phyloP scores from a whole-genome alignment of 2,888 invertebrate species.

The Callimorpha dominula region DNA sequence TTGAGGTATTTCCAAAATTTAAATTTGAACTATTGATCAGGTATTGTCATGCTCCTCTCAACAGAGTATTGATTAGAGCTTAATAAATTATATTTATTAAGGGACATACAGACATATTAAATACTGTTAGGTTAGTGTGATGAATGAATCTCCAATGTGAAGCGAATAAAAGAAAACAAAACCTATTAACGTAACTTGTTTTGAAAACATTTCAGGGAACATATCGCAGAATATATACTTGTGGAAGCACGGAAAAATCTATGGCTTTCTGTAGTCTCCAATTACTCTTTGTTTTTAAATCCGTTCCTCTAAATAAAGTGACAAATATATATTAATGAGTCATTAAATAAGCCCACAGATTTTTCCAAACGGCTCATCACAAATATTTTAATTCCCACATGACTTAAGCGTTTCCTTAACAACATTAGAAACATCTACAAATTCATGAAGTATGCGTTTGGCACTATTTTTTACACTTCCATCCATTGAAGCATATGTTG shows the following conservation, averaged over 20 bases:
- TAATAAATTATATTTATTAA: too few relatives aligned
- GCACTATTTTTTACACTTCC: slow-evolving; percentile 50
- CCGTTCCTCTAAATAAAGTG: neutral
- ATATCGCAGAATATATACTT: neutral
- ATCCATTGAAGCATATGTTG: slow-evolving; percentile 59
- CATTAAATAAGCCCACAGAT: neutral
- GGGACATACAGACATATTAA: too few relatives aligned
- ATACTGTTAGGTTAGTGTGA: too few relatives aligned
- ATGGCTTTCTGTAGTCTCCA: neutral
- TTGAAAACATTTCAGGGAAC: neutral
- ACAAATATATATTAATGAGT: neutral
- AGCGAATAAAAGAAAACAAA: neutral
- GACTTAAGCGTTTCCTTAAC: slow-evolving; percentile 61
- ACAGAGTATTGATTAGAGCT: too few relatives aligned
- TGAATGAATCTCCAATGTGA: neutral
- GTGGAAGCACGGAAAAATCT: neutral
- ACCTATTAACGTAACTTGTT: neutral
- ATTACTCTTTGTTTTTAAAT: neutral
- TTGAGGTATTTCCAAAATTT: too few relatives aligned
- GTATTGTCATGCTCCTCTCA: too few relatives aligned
- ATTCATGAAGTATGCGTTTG: slow-evolving; percentile 56
- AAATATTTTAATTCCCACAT: slow-evolving; percentile 55
- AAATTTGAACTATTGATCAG: too few relatives aligned
- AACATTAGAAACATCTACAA: slow-evolving; percentile 55
- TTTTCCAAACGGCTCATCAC: neutral